phyloP scores from a whole-genome alignment of 1,140 invertebrate species.

The Grapholita molesta region DNA sequence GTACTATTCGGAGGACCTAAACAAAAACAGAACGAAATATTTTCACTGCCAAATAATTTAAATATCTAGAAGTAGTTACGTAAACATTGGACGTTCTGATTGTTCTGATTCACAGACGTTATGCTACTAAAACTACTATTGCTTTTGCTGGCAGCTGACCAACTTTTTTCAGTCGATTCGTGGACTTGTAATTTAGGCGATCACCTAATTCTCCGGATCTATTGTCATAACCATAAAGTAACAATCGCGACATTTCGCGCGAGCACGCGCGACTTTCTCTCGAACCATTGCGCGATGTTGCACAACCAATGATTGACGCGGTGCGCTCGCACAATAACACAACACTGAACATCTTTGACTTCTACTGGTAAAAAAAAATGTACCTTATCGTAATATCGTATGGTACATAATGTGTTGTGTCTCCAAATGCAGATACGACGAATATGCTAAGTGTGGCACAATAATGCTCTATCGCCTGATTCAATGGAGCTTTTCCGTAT shows the following conservation, averaged over 20 bases:
- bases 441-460: conserved; percentile 26
- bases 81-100: too few relatives aligned
- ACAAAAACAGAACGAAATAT: too few relatives aligned
- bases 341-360: not conserved
- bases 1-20: too few relatives aligned
- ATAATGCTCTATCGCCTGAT: conserved; percentile 49
- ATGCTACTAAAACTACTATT: not conserved
- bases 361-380: not conserved
- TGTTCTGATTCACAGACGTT: not conserved
- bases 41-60: too few relatives aligned
- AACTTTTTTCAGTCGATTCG: not conserved
- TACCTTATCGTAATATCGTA: not conserved
- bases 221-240: conserved; percentile 16
- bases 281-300: conserved; percentile 28
- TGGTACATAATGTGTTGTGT: not conserved
- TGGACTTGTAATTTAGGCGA: not conserved
- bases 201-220: conserved; percentile 6
- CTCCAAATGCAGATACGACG: not conserved
- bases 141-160: not conserved
- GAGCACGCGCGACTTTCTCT: conserved; percentile 49
- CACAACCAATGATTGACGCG: conserved; percentile 62
- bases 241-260: conserved; percentile 34
- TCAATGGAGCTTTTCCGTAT: conserved; percentile 57
- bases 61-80: too few relatives aligned
- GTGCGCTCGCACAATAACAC: conserved; percentile 47